Evolutionary conservation across 2,797 vertebrate species (phyloP).

Genomic region (Pantherophis vulpinus): DNA sequence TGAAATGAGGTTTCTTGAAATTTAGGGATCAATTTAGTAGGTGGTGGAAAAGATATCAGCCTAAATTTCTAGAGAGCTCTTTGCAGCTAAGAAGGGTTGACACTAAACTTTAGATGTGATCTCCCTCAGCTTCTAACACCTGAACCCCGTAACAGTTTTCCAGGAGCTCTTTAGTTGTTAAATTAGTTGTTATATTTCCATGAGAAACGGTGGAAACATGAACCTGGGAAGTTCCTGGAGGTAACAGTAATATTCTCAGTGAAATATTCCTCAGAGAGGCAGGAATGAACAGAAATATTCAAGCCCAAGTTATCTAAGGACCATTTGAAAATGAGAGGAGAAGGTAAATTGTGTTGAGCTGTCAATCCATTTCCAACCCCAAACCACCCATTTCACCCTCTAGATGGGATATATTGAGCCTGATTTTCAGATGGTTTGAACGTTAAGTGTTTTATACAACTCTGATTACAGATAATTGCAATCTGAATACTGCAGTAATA

Average conservation of each 20-base stretch:
- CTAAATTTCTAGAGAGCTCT: no score
- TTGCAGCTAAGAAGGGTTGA: background rate
- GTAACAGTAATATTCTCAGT: background rate
- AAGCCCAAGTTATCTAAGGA: background rate
- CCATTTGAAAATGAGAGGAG: background rate
- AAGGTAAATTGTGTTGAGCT: slow-evolving; percentile 24
- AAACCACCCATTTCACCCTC: background rate
- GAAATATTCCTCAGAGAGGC: background rate
- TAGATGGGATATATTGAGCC: background rate
- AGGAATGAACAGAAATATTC: background rate
- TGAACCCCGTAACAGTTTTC: background rate
- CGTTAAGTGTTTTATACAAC: background rate
- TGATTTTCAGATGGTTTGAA: background rate
- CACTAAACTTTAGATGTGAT: background rate
- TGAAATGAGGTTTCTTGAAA: background rate
- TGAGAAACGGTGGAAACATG: background rate
- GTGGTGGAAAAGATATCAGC: background rate
- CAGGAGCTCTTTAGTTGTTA: background rate
- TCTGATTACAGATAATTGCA: background rate
- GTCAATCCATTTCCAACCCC: background rate
- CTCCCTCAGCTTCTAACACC: background rate
- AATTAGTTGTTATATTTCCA: background rate
- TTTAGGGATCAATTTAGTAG: background rate
- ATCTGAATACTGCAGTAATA: background rate
- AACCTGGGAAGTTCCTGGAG: background rate